These are phyloP conservation scores for Agrotis ipsilon DNA, from an alignment of 2,888 invertebrate species.

Conservation along the genomic window DNA sequence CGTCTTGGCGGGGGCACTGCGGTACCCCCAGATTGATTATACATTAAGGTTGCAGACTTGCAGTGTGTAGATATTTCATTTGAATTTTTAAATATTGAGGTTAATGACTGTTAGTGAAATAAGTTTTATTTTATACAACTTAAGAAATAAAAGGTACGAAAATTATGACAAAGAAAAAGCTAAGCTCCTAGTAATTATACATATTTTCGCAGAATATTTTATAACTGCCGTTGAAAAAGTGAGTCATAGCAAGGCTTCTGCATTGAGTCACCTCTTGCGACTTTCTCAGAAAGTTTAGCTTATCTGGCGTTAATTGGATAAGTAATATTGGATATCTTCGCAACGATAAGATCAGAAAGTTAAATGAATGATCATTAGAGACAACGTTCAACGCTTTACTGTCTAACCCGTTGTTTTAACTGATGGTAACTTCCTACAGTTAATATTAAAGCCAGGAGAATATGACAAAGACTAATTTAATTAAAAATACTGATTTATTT, in stretches of 20 bases:
- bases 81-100: too few species aligned
- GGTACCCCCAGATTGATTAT: too few species aligned
- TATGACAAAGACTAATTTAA: not conserved
- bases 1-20: too few species aligned
- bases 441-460: not conserved
- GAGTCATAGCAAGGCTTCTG: slow-evolving; percentile 32
- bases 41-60: too few species aligned
- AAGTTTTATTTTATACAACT: too few species aligned
- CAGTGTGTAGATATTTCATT: too few species aligned
- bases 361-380: slow-evolving; percentile 16
- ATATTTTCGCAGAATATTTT: not conserved
- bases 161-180: not conserved
- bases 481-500: too few species aligned
- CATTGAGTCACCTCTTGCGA: slow-evolving; percentile 36
- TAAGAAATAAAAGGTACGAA: too few species aligned
- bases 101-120: too few species aligned
- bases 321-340: slow-evolving; percentile 20
- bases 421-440: too few species aligned
- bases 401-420: not conserved
- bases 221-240: slow-evolving; percentile 18
- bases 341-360: slow-evolving; percentile 10
- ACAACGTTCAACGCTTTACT: not conserved
- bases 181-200: not conserved
- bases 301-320: slow-evolving; percentile 38
- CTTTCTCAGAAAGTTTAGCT: slow-evolving; percentile 34